phyloP scores from a whole-genome alignment of 2,888 invertebrate species.

The Mamestra brassicae region DNA sequence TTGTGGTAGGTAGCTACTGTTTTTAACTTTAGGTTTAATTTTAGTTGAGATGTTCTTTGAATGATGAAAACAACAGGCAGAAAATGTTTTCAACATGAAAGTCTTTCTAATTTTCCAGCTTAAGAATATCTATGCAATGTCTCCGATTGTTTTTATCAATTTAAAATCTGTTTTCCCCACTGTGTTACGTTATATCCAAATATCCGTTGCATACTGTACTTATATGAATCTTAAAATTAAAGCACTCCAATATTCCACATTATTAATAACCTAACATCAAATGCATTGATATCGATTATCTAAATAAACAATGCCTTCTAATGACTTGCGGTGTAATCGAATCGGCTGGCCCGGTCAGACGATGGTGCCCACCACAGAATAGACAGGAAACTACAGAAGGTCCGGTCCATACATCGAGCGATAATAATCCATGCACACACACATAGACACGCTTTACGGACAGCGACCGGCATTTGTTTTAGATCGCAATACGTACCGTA shows the following conservation, averaged over 20 bases:
- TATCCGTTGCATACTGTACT: neutral
- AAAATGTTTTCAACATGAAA: neutral
- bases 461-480: neutral
- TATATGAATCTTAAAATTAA: neutral
- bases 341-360: conserved; percentile 33
- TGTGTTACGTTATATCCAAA: neutral
- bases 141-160: neutral
- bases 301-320: conserved; percentile 66
- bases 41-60: neutral
- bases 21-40: neutral
- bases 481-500: neutral
- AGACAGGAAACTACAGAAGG: conserved; percentile 2
- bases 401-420: neutral
- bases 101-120: neutral
- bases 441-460: neutral
- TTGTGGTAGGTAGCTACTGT: too few relatives aligned
- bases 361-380: conserved; percentile 12
- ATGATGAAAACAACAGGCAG: neutral
- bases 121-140: neutral
- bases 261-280: conserved; percentile 12
- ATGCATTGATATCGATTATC: conserved; percentile 19
- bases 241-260: neutral
- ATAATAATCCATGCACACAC: neutral
- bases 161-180: neutral
- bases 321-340: conserved; percentile 56